Evolutionary conservation across 1,140 invertebrate genomes (phyloP), one percentile per base, ranked within the genome.

Genomic region (Riptortus pedestris): DNA sequence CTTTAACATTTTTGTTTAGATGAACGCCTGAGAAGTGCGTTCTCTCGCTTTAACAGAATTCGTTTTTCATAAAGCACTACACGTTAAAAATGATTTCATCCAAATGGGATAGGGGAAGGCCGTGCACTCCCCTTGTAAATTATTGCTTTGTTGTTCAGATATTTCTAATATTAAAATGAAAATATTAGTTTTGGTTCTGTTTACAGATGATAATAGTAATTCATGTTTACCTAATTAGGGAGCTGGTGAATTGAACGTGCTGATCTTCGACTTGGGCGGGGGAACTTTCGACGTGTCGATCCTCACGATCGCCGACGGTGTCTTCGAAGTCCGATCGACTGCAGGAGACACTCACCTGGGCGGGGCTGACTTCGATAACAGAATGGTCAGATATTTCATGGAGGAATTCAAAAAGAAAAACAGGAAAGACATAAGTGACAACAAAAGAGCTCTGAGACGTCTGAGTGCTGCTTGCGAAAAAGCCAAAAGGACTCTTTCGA

Each of bases 221-320:
- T 22, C 4, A 55, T 55, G 22, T 55, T 14, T 55, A 55, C n/a
- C n/a, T n/a, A n/a, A n/a, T n/a, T n/a, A 73, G 73, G 2, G 20
- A 62, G 59, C 67, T 31, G 65, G 67, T 70, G 91, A 95, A 78
- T 81, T 87, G 52, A 91, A 91, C 70, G 88, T 91, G 57, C 79
- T 92, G 48, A 91, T 93, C 70, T 98, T 96, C 75, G 95, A 98
- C 81, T 81, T 98, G 69, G 95, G 95, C 67, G 95, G 95, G 74
- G 95, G 95, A 72, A 98, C 95, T 69, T 98, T 98, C 73, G 93
- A 97, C 80, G 93, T 97, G 9, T 96, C 93, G 26, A 91, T 97
- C 72, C 78, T 97, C 66, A 93, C 90, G 66, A 96, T 96, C 75
- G 92, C 94, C 73, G 91, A 96, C 76, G 93, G 93, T 70, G 90